Evolutionary conservation across 2,113 vertebrate genomes (phyloP).

Genomic region (Petaurus breviceps): DNA sequence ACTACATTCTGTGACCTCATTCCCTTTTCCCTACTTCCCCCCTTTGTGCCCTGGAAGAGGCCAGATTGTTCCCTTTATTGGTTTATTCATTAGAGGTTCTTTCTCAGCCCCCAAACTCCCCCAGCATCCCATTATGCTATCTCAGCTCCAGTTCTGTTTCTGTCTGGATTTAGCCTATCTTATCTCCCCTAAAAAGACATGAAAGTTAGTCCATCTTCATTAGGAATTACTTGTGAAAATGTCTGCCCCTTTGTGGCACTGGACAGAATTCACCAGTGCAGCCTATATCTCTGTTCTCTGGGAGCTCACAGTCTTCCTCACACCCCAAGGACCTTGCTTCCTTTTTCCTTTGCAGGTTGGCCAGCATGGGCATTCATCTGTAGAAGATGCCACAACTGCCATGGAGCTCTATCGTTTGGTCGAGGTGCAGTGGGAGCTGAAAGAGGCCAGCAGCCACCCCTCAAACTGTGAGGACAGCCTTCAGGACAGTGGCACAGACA

Average conservation of each 20-base stretch:
- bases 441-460: slow-evolving; percentile 70
- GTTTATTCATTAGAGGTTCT: neutral
- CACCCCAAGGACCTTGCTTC: neutral
- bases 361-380: slow-evolving; percentile 90
- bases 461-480: neutral
- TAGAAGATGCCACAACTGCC: slow-evolving; percentile 91
- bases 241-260: neutral
- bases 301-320: neutral
- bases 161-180: too few species aligned
- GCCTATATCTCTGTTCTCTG: neutral
- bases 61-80: neutral
- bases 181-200: neutral
- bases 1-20: neutral
- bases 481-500: slow-evolving; percentile 75
- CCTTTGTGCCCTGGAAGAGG: neutral
- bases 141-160: neutral
- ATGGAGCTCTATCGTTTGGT: slow-evolving; percentile 97
- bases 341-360: slow-evolving; percentile 82
- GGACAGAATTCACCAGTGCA: neutral
- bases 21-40: neutral
- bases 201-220: neutral
- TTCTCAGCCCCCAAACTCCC: neutral
- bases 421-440: slow-evolving; percentile 90
- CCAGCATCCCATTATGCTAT: neutral
- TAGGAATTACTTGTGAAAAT: neutral